Percentiles rank a stretch among this genome's conserved stretches.
These are phyloP conservation scores for Galerucella pusilla DNA, from an alignment of 2,888 invertebrate genomes.

Conservation along the genomic window DNA sequence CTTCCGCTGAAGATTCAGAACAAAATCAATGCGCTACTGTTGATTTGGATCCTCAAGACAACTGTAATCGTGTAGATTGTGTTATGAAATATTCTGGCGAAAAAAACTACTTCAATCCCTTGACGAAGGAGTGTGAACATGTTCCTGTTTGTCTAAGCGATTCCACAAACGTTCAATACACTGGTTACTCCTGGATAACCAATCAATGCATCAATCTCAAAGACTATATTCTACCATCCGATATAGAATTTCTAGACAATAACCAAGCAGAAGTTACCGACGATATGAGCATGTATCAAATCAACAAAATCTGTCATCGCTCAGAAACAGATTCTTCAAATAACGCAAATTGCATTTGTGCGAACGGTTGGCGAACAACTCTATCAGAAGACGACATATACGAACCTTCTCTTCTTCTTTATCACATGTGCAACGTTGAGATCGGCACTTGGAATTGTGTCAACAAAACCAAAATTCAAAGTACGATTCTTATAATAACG, in stretches of 20 bases:
- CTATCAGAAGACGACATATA: conserved; percentile 58
- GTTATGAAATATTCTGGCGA: conserved; percentile 69
- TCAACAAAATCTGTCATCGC: conserved; percentile 62
- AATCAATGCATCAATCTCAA: conserved; percentile 64
- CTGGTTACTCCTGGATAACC: conserved; percentile 61
- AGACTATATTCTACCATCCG: conserved; percentile 55
- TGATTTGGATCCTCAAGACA: conserved; percentile 66
- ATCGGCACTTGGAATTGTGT: conserved; percentile 59
- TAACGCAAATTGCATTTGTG: conserved; percentile 59
- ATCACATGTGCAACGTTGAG: conserved; percentile 65
- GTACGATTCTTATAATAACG: conserved; percentile 57
- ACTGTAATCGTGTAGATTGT: conserved; percentile 68
- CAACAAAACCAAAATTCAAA: conserved; percentile 56
- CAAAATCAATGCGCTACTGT: conserved; percentile 54
- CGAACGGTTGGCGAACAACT: conserved; percentile 62
- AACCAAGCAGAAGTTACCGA: conserved; percentile 32
- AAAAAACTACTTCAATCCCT: conserved; percentile 66
- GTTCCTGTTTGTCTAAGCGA: conserved; percentile 61
- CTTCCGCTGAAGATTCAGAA: conserved; percentile 32
- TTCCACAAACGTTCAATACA: conserved; percentile 39
- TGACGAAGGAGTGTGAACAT: conserved; percentile 58
- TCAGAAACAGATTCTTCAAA: conserved; percentile 56
- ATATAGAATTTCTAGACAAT: conserved; percentile 55
- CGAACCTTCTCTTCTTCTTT: conserved; percentile 59
- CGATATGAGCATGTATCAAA: conserved; percentile 43